A percentile compares a stretch with the other conserved stretches of the same genome.
Conservation (phyloP, 2,888 invertebrate species). For the Neuroscelio doddi region DNA sequence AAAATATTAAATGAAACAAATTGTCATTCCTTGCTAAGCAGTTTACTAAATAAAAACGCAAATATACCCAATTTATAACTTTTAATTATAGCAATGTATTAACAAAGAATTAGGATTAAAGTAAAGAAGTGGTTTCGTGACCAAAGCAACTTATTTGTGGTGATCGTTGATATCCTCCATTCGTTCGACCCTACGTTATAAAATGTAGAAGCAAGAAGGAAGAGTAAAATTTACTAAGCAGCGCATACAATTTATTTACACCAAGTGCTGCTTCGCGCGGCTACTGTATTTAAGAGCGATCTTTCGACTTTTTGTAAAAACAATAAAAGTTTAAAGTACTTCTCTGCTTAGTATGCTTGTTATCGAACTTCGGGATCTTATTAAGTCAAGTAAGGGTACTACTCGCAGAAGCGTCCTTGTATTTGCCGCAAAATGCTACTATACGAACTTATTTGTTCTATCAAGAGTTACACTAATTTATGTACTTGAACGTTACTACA, state of each 20-base stretch:
- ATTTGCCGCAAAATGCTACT: constrained; percentile 4
- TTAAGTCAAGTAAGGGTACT: constrained; percentile 12
- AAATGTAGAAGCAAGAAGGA: constrained; percentile 21
- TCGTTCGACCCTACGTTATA: constrained; percentile 26
- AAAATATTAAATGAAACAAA: too few relatives aligned
- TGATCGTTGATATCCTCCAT: constrained; percentile 42
- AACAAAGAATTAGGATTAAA: too few relatives aligned
- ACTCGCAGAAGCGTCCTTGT: constrained; percentile 21
- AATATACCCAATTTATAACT: too few relatives aligned
- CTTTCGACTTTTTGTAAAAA: constrained; percentile 9
- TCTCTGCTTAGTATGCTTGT: constrained; percentile 20
- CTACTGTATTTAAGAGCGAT: constrained; percentile 14
- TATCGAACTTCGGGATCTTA: constrained; percentile 37
- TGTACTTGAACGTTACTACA: constrained; percentile 4
- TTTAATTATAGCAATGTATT: too few relatives aligned
- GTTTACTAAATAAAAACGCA: too few relatives aligned
- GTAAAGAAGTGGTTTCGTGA: constrained; percentile 43
- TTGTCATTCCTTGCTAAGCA: too few relatives aligned
- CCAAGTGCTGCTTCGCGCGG: constrained; percentile 8
- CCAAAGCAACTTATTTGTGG: constrained; percentile 39
- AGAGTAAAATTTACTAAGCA: constrained; percentile 42
- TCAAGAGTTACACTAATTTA: constrained; percentile 3
- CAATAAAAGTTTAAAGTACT: constrained; percentile 33
- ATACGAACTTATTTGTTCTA: constrained; percentile 11
- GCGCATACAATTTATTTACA: constrained; percentile 39